Base-by-base conservation (phyloP, 2,888 invertebrate genomes). In the Cataglyphis rosenhaueri region DNA sequence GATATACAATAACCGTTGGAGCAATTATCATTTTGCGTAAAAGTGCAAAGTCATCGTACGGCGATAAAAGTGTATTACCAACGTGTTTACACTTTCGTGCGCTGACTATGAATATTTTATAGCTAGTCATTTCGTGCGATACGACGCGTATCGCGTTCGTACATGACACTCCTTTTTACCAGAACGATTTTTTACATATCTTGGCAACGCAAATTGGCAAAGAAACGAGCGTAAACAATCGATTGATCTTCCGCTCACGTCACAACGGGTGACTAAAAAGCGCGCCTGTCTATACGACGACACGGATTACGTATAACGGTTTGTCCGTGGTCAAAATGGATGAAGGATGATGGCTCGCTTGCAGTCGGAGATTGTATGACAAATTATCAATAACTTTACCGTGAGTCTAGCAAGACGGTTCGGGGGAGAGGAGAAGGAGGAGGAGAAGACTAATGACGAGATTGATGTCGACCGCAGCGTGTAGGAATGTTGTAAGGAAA, bases 371-470 rank as follows among this genome's bases (percentile, higher is more conserved):
- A 89, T 89, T 86, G 83, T 82, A 86, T 92, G 91, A 91, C 91
- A 91, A 91, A 91, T 91, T 91, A 91, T 92, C 92, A 92, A 91
- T 92, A 92, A 92, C 89, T 90, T 86, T 76, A 76, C 82, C 81
- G 71, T 78, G 84, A 87, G 88, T 89, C 86, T 85, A 88, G 90
- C 90, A 83, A 86, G 90, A 86, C 83, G 75, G 85, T 81, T 66
- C 81, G 65, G 44, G 78, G 55, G 68, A 55, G 74, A 32, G 78
- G 41, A 32, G 64, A 79, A 32, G 78, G 41, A 32, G 64, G 81
- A 59, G 84, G 81, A 79, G 86, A 92, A 91, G 91, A 91, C 91
- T 90, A 91, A 91, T 91, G 91, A 88, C 84, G 85, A 86, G 85
- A 89, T 91, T 87, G 89, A 89, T 89, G 89, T 89, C 86, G 89